Percentiles rank a stretch among this genome's conserved stretches.
Evolutionary conservation across 2,113 vertebrate species (phyloP).

Genomic region (Crotalus viridis): DNA sequence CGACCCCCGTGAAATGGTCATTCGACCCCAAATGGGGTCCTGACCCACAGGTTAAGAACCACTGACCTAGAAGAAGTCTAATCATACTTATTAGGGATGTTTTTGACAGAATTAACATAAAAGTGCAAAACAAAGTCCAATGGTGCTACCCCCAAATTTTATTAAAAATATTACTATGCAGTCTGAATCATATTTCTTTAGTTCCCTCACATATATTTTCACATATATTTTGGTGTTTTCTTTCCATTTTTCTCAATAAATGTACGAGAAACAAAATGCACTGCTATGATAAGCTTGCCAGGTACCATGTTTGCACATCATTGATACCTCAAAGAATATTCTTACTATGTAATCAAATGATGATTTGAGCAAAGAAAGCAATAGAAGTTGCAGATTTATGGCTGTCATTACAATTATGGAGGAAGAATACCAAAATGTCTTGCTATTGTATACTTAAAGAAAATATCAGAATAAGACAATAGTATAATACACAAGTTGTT

Average conservation of each 20-base stretch:
- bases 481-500: background rate
- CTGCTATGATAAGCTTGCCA: background rate
- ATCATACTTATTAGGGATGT: background rate
- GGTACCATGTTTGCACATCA: conserved; percentile 5
- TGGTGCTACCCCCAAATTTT: background rate
- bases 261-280: conserved; percentile 2
- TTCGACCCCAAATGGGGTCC: no score
- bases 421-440: background rate
- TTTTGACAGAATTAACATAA: background rate
- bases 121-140: background rate
- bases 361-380: conserved; percentile 2
- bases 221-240: background rate
- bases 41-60: no score
- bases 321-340: accelerated
- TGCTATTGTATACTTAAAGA: conserved; percentile 1
- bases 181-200: background rate
- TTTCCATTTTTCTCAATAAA: background rate
- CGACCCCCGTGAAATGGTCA: no score
- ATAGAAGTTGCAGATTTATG: conserved; percentile 8
- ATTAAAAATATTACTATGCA: background rate
- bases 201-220: background rate
- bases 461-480: background rate
- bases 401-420: background rate
- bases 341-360: background rate
- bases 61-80: background rate